Conservation (phyloP, 2,797 vertebrate species). For the Anniella stebbinsi region DNA sequence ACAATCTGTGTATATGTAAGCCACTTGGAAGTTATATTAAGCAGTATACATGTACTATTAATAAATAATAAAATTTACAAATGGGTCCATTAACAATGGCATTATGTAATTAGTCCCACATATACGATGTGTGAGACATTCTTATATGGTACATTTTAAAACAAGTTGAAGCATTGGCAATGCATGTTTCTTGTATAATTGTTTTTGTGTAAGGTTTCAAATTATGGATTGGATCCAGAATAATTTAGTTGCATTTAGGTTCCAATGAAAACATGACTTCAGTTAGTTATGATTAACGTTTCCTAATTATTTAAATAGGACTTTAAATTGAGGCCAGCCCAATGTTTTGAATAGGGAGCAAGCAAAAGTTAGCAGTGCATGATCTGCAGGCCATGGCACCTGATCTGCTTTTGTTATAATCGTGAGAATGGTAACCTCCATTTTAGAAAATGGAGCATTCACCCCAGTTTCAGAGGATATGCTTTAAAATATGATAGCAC, state of each 20-base stretch:
- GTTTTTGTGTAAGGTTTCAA: conserved; percentile 25
- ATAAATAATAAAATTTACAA: background rate
- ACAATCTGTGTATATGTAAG: background rate
- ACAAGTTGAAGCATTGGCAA: background rate
- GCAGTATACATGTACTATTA: too few relatives aligned
- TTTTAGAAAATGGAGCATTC: background rate
- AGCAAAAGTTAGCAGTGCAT: background rate
- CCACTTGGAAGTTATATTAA: background rate
- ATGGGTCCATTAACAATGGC: background rate
- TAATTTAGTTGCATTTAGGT: background rate
- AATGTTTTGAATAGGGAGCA: background rate
- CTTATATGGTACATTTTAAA: background rate
- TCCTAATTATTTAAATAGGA: background rate
- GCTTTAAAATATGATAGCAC: background rate
- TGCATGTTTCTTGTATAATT: background rate
- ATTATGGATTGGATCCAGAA: background rate
- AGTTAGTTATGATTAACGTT: background rate
- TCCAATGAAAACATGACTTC: background rate
- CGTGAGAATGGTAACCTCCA: too few relatives aligned
- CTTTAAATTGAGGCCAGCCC: background rate
- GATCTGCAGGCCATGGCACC: background rate
- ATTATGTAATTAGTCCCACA: background rate
- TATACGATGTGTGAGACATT: background rate
- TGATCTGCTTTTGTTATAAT: background rate
- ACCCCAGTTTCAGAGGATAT: background rate